These are phyloP conservation scores for Phortica magna DNA, from an alignment of 2,888 invertebrate species.

Conservation along the genomic window DNA sequence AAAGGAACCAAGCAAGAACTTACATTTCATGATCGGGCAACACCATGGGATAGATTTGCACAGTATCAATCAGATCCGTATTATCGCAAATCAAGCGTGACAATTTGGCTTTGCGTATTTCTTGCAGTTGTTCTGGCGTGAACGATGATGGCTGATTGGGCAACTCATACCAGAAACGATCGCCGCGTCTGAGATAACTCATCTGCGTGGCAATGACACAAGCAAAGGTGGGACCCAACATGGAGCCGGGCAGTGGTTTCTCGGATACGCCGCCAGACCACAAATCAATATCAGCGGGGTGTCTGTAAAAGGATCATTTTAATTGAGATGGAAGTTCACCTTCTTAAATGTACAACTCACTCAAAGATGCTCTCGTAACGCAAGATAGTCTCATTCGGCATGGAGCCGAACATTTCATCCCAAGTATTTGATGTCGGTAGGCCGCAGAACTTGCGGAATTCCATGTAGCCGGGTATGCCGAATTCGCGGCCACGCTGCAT, in stretches of 20 bases:
- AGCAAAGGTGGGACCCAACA: constrained; percentile 96
- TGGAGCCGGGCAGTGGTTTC: constrained; percentile 91
- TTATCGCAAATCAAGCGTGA: constrained; percentile 94
- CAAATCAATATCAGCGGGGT: constrained; percentile 94
- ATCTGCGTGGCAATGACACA: constrained; percentile 96
- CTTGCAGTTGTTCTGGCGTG: constrained; percentile 90
- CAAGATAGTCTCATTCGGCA: constrained; percentile 92
- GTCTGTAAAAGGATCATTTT: constrained; percentile 78
- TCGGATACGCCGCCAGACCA: constrained; percentile 98
- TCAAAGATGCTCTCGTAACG: constrained; percentile 91
- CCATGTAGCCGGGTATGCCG: constrained; percentile 95
- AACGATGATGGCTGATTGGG: constrained; percentile 95
- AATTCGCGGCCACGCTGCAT: constrained; percentile 96
- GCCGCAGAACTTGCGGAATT: constrained; percentile 94
- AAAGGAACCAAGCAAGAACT: constrained; percentile 76
- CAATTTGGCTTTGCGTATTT: constrained; percentile 88
- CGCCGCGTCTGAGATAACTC: constrained; percentile 91
- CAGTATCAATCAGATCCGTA: constrained; percentile 93
- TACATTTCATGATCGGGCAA: constrained; percentile 95
- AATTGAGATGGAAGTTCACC: not conserved
- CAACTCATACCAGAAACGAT: constrained; percentile 96
- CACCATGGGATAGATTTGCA: constrained; percentile 95
- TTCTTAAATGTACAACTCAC: constrained; percentile 78
- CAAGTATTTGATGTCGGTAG: constrained; percentile 86
- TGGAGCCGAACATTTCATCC: constrained; percentile 90